Conservation (phyloP, 2,888 invertebrate species). For the Aricia artaxerxes region DNA sequence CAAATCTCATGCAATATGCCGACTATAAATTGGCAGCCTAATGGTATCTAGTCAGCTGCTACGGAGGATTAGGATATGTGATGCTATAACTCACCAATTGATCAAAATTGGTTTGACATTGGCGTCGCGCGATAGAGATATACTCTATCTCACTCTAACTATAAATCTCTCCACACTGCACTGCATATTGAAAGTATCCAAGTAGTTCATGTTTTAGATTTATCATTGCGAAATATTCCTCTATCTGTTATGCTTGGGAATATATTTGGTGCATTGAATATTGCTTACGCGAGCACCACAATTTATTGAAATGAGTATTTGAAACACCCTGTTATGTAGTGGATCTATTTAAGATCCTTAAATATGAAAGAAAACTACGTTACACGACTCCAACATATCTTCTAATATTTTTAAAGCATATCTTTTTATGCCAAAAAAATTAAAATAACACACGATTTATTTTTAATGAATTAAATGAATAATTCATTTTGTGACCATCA, state of each 20-base stretch:
- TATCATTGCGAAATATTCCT: constrained; percentile 10
- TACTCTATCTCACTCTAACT: constrained; percentile 13
- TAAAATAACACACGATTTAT: neutral
- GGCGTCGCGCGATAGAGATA: constrained; percentile 32
- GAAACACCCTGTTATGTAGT: no score
- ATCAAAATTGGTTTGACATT: constrained; percentile 49
- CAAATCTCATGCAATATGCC: constrained; percentile 20
- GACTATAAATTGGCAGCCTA: constrained; percentile 32
- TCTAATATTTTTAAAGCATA: neutral
- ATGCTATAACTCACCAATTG: constrained; percentile 45
- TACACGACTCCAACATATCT: no score
- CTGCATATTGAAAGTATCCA: constrained; percentile 11
- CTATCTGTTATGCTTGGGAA: neutral
- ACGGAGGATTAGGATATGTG: constrained; percentile 39
- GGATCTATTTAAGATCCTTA: neutral
- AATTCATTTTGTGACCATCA: neutral
- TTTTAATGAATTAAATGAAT: neutral
- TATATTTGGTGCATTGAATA: constrained; percentile 12
- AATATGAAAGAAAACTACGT: neutral
- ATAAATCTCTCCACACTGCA: constrained; percentile 33
- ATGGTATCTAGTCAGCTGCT: constrained; percentile 36
- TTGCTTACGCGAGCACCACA: neutral
- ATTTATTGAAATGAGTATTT: neutral
- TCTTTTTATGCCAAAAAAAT: neutral
- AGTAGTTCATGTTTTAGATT: constrained; percentile 10